Percentiles rank a stretch among this genome's conserved stretches.
Conservation (phyloP, 2,113 vertebrate species). For the Sebastes fasciatus region DNA sequence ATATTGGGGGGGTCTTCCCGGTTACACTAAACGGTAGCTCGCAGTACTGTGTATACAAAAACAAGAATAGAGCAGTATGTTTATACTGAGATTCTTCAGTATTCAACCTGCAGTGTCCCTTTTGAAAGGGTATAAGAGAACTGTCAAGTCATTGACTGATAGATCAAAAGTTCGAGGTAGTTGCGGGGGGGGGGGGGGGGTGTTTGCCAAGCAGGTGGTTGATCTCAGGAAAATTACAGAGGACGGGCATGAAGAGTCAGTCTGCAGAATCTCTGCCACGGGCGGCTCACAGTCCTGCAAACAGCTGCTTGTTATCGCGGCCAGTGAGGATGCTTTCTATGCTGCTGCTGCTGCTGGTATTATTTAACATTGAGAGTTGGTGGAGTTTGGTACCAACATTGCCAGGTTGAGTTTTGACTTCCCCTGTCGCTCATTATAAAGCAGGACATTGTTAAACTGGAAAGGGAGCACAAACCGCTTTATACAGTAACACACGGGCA, state of each 20-base stretch:
- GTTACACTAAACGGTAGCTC: no score
- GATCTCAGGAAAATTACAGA: constrained; percentile 14
- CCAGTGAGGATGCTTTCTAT: not conserved
- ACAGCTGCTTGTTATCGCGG: not conserved
- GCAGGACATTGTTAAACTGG: not conserved
- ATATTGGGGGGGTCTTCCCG: no score
- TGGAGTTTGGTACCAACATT: not conserved
- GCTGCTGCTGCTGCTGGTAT: not conserved
- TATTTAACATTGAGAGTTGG: no score
- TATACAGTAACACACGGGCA: not conserved
- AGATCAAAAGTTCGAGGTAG: no score
- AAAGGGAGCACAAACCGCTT: not conserved
- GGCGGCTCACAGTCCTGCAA: not conserved
- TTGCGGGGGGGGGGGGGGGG: not conserved
- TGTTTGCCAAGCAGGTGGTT: constrained; percentile 1
- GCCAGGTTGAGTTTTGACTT: not conserved
- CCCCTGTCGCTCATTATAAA: not conserved
- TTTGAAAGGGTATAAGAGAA: no score
- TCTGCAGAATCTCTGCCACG: not conserved
- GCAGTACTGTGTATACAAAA: no score
- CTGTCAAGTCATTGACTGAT: no score
- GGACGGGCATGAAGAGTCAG: not conserved
- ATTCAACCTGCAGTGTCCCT: no score
- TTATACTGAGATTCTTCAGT: no score
- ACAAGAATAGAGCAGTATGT: no score